A percentile compares a stretch with the other conserved stretches of the same genome.
Conservation (phyloP, 2,888 invertebrate species). For the Hylaea fasciaria region DNA sequence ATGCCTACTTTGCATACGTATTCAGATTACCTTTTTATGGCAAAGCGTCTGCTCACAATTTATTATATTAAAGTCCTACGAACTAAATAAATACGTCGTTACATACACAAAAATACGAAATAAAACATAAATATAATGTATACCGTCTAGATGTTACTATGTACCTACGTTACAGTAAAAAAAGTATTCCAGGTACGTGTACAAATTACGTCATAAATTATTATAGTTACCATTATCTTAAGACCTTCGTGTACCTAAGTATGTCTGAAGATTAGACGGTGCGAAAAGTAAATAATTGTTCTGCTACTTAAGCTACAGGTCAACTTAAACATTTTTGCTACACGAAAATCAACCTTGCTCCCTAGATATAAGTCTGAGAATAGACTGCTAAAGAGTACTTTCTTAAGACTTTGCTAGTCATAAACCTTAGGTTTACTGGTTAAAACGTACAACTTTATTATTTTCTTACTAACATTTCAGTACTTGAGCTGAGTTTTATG, state of each 20-base stretch:
- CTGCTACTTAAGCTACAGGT: slow-evolving; percentile 30
- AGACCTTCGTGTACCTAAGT: slow-evolving; percentile 30
- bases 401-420: slow-evolving; percentile 34
- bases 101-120: neutral
- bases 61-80: slow-evolving; percentile 15
- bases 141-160: neutral
- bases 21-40: slow-evolving; percentile 40
- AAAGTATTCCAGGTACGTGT: slow-evolving; percentile 5
- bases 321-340: slow-evolving; percentile 17
- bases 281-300: slow-evolving; percentile 43
- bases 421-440: slow-evolving; percentile 37
- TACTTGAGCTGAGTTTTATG: slow-evolving; percentile 22
- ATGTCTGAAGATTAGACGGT: slow-evolving; percentile 36
- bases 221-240: slow-evolving; percentile 29
- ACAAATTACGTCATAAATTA: slow-evolving; percentile 8
- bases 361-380: slow-evolving; percentile 20
- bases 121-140: neutral
- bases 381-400: slow-evolving; percentile 23
- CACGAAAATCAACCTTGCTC: slow-evolving; percentile 30
- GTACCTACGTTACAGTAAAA: neutral
- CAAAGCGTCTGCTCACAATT: slow-evolving; percentile 35
- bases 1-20: slow-evolving; percentile 43
- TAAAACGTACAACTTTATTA: slow-evolving; percentile 36
- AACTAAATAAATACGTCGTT: neutral
- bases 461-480: slow-evolving; percentile 25